phyloP scores from a whole-genome alignment of 2,797 vertebrate genomes.

The Argya squamiceps region DNA sequence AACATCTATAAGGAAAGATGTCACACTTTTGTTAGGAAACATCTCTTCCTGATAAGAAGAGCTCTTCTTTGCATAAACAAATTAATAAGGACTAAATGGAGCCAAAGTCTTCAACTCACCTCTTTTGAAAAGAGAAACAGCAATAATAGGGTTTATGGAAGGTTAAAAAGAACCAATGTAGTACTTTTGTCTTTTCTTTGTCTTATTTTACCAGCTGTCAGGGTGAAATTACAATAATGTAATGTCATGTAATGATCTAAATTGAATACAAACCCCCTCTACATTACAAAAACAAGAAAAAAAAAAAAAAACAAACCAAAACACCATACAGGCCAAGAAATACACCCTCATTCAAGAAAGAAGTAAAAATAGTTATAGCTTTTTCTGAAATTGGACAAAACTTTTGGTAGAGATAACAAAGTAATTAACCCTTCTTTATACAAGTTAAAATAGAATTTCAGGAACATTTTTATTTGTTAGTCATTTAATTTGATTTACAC shows the following conservation, averaged over 20 bases:
- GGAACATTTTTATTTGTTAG: not conserved
- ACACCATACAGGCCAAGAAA: not conserved
- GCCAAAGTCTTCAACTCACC: not conserved
- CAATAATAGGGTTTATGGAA: not conserved
- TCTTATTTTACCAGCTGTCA: not conserved
- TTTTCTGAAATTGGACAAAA: not conserved
- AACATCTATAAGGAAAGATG: slow-evolving; percentile 28
- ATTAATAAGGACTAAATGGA: not conserved
- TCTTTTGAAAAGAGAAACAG: not conserved
- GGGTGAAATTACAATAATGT: not conserved
- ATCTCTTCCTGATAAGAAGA: not conserved
- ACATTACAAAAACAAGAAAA: not conserved
- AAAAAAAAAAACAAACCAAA: not conserved
- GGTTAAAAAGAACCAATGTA: not conserved
- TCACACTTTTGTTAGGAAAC: not conserved
- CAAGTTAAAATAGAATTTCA: not conserved
- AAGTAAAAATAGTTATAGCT: not conserved
- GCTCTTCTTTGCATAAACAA: not conserved
- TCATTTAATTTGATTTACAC: not conserved
- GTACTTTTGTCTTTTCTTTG: not conserved
- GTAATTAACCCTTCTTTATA: not conserved
- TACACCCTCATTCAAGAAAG: not conserved
- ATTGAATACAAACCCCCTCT: not conserved
- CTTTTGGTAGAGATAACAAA: not conserved
- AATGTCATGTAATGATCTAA: not conserved